Conservation (phyloP, 2,888 invertebrate genomes). For the Ashinkailepas kermadecensis region DNA sequence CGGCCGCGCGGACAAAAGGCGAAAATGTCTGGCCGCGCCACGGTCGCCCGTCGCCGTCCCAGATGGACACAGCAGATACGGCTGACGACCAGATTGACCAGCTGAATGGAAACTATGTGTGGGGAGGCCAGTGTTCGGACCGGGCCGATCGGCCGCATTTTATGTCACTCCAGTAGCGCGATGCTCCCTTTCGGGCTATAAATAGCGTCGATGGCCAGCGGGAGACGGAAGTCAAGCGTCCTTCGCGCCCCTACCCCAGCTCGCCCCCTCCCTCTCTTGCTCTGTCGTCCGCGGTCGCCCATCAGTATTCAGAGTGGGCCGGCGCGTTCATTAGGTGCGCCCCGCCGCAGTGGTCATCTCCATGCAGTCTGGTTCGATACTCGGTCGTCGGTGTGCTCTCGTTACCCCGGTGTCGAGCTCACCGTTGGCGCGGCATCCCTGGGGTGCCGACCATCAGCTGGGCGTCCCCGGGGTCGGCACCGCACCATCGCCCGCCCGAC, state of each 20-base stretch:
- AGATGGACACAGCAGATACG: constrained; percentile 10
- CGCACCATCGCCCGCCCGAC: neutral
- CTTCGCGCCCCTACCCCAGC: no score
- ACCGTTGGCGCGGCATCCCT: neutral
- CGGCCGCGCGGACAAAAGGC: constrained; percentile 9
- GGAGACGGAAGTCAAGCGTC: neutral
- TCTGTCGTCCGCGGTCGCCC: neutral
- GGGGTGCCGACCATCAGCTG: neutral
- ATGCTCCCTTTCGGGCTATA: neutral
- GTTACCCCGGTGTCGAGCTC: neutral
- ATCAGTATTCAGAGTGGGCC: constrained; percentile 11
- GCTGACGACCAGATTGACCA: constrained; percentile 1
- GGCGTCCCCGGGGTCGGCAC: neutral
- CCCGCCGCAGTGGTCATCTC: neutral
- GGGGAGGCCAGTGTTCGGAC: constrained; percentile 3
- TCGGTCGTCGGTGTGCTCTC: neutral
- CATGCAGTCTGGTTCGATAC: neutral
- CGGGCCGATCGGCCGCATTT: neutral
- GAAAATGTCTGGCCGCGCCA: neutral
- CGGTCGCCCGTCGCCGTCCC: neutral
- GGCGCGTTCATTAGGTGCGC: neutral
- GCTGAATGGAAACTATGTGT: constrained; percentile 15
- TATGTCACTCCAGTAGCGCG: neutral
- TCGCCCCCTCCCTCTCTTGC: no score
- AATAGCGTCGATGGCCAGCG: neutral